Conservation (phyloP, 2,113 vertebrate species). For the Polypterus bichir region DNA sequence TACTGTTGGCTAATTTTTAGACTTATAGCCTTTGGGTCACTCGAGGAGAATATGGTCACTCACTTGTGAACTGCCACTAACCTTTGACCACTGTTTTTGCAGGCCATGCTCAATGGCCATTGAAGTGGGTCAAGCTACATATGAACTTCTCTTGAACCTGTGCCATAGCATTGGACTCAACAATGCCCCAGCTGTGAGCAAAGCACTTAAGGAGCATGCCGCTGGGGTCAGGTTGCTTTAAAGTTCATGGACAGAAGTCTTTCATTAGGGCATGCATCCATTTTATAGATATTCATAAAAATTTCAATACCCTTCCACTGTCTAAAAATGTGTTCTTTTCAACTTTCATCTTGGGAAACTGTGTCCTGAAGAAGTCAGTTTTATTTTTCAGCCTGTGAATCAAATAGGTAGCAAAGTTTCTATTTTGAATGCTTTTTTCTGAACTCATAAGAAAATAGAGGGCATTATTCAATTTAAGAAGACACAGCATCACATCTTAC, state of each 20-base stretch:
- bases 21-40: slow-evolving; percentile 41
- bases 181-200: slow-evolving; percentile 19
- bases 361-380: no score
- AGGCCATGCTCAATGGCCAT: slow-evolving; percentile 35
- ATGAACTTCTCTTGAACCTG: slow-evolving; percentile 91
- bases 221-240: background rate
- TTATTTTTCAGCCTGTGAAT: no score
- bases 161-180: slow-evolving; percentile 61
- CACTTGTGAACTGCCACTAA: slow-evolving; percentile 68
- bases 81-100: slow-evolving; percentile 62
- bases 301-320: no score
- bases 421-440: no score
- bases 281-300: no score
- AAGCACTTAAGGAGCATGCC: background rate
- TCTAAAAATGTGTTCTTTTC: no score
- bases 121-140: slow-evolving; percentile 34
- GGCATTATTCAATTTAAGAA: no score
- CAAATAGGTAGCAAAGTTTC: no score
- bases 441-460: no score
- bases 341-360: no score
- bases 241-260: slow-evolving; percentile 26
- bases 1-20: slow-evolving; percentile 12
- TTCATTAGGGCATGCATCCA: background rate
- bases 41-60: slow-evolving; percentile 47
- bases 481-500: no score